phyloP scores from a whole-genome alignment of 2,797 vertebrate genomes.

The Danio choprae region DNA sequence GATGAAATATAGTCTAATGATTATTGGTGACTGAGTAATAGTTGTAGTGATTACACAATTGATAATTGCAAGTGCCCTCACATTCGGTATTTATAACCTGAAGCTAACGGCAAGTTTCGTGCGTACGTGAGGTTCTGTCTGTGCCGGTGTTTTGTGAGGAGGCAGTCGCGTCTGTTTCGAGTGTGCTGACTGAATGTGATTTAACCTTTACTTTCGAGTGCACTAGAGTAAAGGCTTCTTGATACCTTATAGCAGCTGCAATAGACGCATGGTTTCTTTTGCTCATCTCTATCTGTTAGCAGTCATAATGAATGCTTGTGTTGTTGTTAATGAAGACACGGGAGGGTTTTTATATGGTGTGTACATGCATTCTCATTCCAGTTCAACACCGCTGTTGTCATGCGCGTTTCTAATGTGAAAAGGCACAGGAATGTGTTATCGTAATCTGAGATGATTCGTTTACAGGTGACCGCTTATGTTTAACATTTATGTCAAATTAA shows the following conservation, averaged over 20 bases:
- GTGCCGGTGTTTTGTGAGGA: conserved; percentile 71
- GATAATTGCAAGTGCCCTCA: conserved; percentile 81
- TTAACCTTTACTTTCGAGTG: conserved; percentile 64
- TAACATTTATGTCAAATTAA: background rate
- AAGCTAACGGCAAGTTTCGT: conserved; percentile 73
- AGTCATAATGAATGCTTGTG: conserved; percentile 62
- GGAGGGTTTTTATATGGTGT: conserved; percentile 39
- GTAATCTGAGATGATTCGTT: background rate
- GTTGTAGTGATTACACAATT: conserved; percentile 77
- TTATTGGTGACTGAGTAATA: conserved; percentile 77
- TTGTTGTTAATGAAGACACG: conserved; percentile 38
- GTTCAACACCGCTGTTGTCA: conserved; percentile 62
- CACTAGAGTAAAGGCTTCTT: conserved; percentile 58
- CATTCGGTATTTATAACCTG: conserved; percentile 74
- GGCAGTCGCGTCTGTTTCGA: conserved; percentile 64
- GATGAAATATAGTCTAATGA: conserved; percentile 72
- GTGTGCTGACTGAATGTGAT: conserved; percentile 76
- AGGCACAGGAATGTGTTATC: background rate
- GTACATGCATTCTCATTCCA: conserved; percentile 56
- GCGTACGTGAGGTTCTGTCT: conserved; percentile 71
- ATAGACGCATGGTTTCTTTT: conserved; percentile 58
- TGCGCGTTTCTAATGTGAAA: conserved; percentile 44
- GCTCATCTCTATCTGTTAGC: conserved; percentile 54
- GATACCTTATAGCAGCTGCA: conserved; percentile 56
- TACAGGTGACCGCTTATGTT: background rate